Conservation (phyloP, 2,113 vertebrate genomes). For the Chiloscyllium plagiosum region DNA sequence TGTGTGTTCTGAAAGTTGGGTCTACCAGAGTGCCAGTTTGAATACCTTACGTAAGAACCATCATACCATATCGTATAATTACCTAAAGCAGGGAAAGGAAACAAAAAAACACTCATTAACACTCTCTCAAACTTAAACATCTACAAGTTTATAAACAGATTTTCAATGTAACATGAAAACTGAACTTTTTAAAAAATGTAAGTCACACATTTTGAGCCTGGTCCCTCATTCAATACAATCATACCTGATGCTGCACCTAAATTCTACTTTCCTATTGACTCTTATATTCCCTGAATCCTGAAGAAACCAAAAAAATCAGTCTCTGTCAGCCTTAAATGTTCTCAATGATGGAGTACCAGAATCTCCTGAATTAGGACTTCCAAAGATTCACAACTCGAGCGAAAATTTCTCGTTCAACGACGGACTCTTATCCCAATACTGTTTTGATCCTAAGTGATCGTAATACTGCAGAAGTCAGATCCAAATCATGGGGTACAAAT, state of each 20-base stretch:
- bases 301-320: not conserved
- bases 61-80: constrained; percentile 77
- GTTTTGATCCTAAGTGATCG: too few relatives aligned
- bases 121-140: constrained; percentile 35
- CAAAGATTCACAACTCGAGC: too few relatives aligned
- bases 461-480: too few relatives aligned
- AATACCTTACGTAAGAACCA: constrained; percentile 74
- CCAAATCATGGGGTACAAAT: too few relatives aligned
- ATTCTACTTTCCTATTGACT: not conserved
- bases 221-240: not conserved
- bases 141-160: not conserved
- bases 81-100: constrained; percentile 54
- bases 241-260: not conserved
- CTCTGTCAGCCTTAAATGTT: too few relatives aligned
- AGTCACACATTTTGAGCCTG: too few relatives aligned
- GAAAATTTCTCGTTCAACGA: too few relatives aligned
- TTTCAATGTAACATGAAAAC: not conserved
- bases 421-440: too few relatives aligned
- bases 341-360: too few relatives aligned
- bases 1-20: constrained; percentile 50
- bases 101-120: constrained; percentile 11
- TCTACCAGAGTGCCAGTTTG: constrained; percentile 77
- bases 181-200: too few relatives aligned
- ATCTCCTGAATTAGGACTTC: too few relatives aligned
- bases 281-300: not conserved